phyloP scores from a whole-genome alignment of 2,888 invertebrate species.

The Trachelus tabidus region DNA sequence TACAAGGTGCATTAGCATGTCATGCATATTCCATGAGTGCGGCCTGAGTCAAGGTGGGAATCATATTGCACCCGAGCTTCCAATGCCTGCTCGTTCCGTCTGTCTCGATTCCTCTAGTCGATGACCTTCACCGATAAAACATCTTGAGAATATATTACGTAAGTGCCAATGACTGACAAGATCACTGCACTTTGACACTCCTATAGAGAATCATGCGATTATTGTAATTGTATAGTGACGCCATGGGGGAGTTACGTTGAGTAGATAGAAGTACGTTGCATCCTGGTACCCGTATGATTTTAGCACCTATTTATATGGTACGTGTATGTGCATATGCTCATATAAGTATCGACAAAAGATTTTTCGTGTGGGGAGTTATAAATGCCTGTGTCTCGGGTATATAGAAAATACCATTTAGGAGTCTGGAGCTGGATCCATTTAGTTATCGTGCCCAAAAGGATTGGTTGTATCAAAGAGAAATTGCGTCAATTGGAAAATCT shows the following conservation, averaged over 20 bases:
- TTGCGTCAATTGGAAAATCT: background rate
- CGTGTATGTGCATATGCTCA: background rate
- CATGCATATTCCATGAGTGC: slow-evolving; percentile 61
- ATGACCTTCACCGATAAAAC: slow-evolving; percentile 34
- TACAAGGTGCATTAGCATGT: slow-evolving; percentile 59
- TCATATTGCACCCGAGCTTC: slow-evolving; percentile 40
- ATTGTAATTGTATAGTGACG: background rate
- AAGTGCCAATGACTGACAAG: slow-evolving; percentile 1
- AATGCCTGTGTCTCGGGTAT: background rate
- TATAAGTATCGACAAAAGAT: background rate
- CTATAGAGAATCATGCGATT: background rate
- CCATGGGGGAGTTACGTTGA: background rate
- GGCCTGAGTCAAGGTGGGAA: slow-evolving; percentile 35
- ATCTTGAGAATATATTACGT: slow-evolving; percentile 19
- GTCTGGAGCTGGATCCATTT: background rate
- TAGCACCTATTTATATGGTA: background rate
- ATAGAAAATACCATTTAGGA: background rate
- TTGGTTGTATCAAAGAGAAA: background rate
- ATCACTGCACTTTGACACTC: background rate
- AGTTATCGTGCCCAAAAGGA: background rate
- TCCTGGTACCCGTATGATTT: background rate
- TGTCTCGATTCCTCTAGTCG: slow-evolving; percentile 16
- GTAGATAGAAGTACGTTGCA: background rate
- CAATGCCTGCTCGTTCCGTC: background rate
- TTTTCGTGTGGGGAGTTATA: background rate